Base-by-base conservation (phyloP, 2,888 invertebrate genomes). In the Myathropa florea region DNA sequence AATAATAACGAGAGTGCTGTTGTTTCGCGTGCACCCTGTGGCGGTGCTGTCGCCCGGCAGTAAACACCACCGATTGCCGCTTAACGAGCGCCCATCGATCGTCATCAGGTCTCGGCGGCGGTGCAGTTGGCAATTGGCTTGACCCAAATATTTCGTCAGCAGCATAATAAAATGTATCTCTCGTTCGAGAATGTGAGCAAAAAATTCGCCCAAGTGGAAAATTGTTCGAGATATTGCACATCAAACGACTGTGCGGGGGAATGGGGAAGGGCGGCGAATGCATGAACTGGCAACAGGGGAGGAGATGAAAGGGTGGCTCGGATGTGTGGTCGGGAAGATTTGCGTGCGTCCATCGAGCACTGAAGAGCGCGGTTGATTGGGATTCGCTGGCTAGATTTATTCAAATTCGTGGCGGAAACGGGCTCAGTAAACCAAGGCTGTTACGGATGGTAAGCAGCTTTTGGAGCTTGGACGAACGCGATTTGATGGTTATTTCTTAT, bases 81-180 rank as follows among this genome's bases (percentile, higher is more conserved):
- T 83, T 68, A 73, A 83, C 85, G 55, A 73, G 64, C 53, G 64
- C 72, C 70, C 81, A 85, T 85, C 85, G 81, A 85, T 85, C 85
- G 81, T 81, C 81, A 85, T 85, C 85, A 81, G 36, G 60, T 77
- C 64, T 46, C 39, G 18, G 39, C n/a, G 1, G 39, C 55, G 39
- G 72, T 85, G 81, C 84, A 81, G 68, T 85, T 81, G 72, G 63
- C 81, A 85, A 85, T 85, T 85, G 85, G 78, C 81, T 81, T 85
- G 85, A 85, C 85, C 85, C 60, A 85, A 81, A 85, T 85, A 68
- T 79, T 30, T 57, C 61, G 57, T 30, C 53, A 72, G 33, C 33
- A 73, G 57, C 59, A 28, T 53, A 57, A 57, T 21, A 33, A 67
- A 57, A 73, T 39, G 73, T 83, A 76, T 80, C 61, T 72, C 57